These are phyloP conservation scores for Pinna nobilis DNA, from an alignment of 1,140 invertebrate genomes.

Conservation along the genomic window DNA sequence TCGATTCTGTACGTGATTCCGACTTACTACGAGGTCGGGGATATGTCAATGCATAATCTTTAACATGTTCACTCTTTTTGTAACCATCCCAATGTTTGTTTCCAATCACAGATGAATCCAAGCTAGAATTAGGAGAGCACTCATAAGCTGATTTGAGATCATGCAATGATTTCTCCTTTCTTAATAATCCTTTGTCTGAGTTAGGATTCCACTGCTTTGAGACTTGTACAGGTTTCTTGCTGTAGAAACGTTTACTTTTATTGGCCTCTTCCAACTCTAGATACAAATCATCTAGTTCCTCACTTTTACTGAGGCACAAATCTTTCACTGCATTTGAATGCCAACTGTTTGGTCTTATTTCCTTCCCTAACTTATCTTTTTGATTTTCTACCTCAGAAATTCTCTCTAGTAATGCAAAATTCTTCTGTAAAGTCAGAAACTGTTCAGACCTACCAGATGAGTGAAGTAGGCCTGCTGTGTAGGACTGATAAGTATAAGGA, in stretches of 20 bases:
- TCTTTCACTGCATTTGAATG: slow-evolving; percentile 74
- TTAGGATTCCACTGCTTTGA: slow-evolving; percentile 81
- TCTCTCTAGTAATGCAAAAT: slow-evolving; percentile 90
- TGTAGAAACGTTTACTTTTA: slow-evolving; percentile 87
- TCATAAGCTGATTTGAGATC: too few relatives aligned
- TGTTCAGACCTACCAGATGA: slow-evolving; percentile 84
- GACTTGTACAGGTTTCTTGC: slow-evolving; percentile 83
- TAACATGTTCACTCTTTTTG: too few relatives aligned
- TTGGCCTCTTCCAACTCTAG: slow-evolving; percentile 86
- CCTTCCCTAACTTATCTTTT: slow-evolving; percentile 9
- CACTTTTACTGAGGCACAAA: too few relatives aligned
- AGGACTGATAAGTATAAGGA: slow-evolving; percentile 71
- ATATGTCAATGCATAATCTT: too few relatives aligned
- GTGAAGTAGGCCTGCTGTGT: slow-evolving; percentile 81
- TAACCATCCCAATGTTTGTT: too few relatives aligned
- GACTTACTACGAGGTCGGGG: too few relatives aligned
- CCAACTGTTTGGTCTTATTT: slow-evolving; percentile 6
- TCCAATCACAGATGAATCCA: too few relatives aligned
- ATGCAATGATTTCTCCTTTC: slow-evolving; percentile 90
- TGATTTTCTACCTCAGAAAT: slow-evolving; percentile 81
- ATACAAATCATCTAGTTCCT: slow-evolving; percentile 87
- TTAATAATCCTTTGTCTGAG: slow-evolving; percentile 85
- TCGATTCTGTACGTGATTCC: too few relatives aligned
- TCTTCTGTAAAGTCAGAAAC: slow-evolving; percentile 89
- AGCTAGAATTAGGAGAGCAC: too few relatives aligned